Evolutionary conservation across 2,888 invertebrate species (phyloP).

Genomic region (Volucella inanis): DNA sequence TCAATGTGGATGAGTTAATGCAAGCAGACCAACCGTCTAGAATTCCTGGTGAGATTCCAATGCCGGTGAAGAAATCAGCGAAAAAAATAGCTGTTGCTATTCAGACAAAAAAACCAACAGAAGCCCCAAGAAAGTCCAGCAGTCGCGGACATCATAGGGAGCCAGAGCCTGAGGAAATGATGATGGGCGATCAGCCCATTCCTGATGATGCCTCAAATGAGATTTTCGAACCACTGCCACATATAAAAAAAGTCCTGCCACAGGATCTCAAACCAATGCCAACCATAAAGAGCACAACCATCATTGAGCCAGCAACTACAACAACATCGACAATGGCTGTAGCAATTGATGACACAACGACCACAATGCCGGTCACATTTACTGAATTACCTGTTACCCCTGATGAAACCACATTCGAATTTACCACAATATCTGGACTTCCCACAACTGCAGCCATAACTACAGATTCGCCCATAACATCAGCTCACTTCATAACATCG

Average conservation of each 20-base stretch:
- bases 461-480: too few relatives aligned
- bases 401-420: slow-evolving; percentile 47
- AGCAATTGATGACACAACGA: slow-evolving; percentile 42
- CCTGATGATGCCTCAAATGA: slow-evolving; percentile 80
- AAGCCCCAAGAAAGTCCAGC: slow-evolving; percentile 49
- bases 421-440: slow-evolving; percentile 38
- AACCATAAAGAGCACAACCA: slow-evolving; percentile 71
- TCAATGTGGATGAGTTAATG: slow-evolving; percentile 82
- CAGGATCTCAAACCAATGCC: slow-evolving; percentile 80
- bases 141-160: slow-evolving; percentile 51
- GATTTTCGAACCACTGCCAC: slow-evolving; percentile 81
- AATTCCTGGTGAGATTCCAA: slow-evolving; percentile 80
- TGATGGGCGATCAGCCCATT: slow-evolving; percentile 82
- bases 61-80: slow-evolving; percentile 80
- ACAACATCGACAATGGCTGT: slow-evolving; percentile 61
- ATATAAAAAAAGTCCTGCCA: slow-evolving; percentile 80
- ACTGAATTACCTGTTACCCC: slow-evolving; percentile 51
- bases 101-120: slow-evolving; percentile 64
- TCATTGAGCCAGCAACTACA: slow-evolving; percentile 58
- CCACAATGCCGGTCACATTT: slow-evolving; percentile 54
- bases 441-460: slow-evolving; percentile 28
- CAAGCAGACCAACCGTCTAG: slow-evolving; percentile 79
- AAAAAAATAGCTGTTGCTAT: slow-evolving; percentile 78
- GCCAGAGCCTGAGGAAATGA: slow-evolving; percentile 78
- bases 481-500: too few relatives aligned